Evolutionary conservation across 2,888 invertebrate species (phyloP).

Genomic region (Calameuta pallipes): DNA sequence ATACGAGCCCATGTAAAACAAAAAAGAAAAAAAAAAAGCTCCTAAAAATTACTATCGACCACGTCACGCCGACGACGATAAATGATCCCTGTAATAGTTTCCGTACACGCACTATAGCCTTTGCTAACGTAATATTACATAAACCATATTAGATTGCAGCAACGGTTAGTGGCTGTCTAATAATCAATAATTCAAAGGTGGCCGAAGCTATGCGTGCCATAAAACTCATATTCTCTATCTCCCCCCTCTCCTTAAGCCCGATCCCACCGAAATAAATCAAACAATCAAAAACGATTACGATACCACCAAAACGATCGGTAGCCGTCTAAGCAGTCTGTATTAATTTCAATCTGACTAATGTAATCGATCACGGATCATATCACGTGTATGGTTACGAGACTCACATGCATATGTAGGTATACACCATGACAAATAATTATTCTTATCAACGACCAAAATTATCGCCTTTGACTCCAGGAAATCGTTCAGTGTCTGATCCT

Average conservation of each 20-base stretch:
- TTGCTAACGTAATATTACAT: not conserved
- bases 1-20: not conserved
- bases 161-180: not conserved
- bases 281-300: not conserved
- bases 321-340: not conserved
- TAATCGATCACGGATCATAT: not conserved
- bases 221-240: not conserved
- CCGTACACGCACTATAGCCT: not conserved
- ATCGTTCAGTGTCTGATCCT: not conserved
- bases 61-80: not conserved
- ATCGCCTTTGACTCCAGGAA: not conserved
- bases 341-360: not conserved
- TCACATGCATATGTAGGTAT: not conserved
- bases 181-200: constrained; percentile 5
- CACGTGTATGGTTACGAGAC: not conserved
- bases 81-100: not conserved
- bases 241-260: too few relatives aligned
- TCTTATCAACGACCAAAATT: not conserved
- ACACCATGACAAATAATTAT: not conserved
- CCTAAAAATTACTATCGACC: not conserved
- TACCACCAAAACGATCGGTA: not conserved
- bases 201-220: constrained; percentile 3
- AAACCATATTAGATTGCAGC: not conserved
- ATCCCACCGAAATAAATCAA: not conserved
- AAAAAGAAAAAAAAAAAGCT: not conserved